Percentiles rank a stretch among this genome's conserved stretches.
Conservation (phyloP, 2,797 vertebrate genomes). For the Heliangelus exortis region DNA sequence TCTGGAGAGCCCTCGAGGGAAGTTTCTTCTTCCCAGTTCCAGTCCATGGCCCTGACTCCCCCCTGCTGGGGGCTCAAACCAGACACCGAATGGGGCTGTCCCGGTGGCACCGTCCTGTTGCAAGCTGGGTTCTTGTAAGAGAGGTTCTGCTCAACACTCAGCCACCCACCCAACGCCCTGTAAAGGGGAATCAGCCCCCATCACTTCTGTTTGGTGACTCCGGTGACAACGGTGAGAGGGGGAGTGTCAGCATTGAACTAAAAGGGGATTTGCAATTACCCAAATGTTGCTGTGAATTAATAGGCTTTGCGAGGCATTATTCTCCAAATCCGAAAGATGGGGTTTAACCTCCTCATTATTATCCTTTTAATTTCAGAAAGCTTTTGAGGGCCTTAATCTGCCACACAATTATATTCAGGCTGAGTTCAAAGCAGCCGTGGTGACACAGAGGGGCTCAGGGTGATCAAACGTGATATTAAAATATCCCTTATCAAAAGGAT, state of each 20-base stretch:
- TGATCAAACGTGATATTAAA: fast-evolving
- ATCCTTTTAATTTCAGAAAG: background rate
- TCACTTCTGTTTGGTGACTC: fast-evolving
- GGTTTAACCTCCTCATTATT: conserved; percentile 8
- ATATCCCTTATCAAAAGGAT: no score
- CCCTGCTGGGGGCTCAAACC: background rate
- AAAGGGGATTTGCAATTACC: background rate
- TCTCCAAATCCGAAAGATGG: background rate
- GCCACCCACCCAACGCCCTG: fast-evolving
- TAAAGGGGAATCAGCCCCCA: fast-evolving
- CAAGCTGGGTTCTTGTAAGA: background rate
- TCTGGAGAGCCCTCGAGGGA: fast-evolving
- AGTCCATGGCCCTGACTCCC: background rate
- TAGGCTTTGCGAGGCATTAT: conserved; percentile 7
- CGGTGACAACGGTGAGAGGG: fast-evolving
- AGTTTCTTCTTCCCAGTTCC: background rate
- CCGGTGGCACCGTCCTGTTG: fast-evolving
- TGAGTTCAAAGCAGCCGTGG: background rate
- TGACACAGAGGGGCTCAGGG: background rate
- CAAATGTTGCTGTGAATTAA: background rate
- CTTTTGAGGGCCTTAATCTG: background rate
- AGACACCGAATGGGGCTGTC: fast-evolving
- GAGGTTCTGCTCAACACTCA: background rate
- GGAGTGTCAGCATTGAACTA: background rate
- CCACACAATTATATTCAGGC: background rate